A percentile compares a stretch with the other conserved stretches of the same genome.
Conservation (phyloP, 2,888 invertebrate species). For the Neoaliturus tenellus region DNA sequence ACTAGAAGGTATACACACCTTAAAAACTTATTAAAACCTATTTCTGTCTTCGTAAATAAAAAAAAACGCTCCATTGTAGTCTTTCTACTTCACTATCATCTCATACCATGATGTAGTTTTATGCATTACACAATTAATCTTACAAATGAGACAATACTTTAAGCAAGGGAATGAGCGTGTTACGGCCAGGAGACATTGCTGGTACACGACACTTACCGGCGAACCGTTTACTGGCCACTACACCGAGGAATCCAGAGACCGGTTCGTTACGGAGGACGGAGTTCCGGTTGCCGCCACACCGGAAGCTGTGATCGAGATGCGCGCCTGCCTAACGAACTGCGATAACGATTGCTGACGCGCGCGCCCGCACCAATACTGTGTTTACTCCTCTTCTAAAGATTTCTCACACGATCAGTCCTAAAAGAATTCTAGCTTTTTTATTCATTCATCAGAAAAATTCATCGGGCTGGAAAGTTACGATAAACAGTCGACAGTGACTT, state of each 20-base stretch:
- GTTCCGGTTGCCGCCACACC: slow-evolving; percentile 32
- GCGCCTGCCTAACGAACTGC: slow-evolving; percentile 19
- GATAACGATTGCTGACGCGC: slow-evolving; percentile 25
- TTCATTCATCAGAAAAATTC: neutral
- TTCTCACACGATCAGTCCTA: neutral
- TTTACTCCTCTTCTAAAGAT: neutral
- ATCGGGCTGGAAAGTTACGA: neutral
- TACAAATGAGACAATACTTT: too few species aligned
- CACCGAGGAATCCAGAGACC: neutral
- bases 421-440: neutral
- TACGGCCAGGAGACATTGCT: too few species aligned
- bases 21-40: too few species aligned
- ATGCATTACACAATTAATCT: too few species aligned
- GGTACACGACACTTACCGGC: neutral
- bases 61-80: too few species aligned
- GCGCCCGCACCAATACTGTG: neutral
- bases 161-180: too few species aligned
- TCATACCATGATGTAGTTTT: too few species aligned
- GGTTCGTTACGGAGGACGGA: slow-evolving; percentile 1
- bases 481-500: too few species aligned
- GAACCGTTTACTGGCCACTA: neutral
- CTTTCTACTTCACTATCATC: too few species aligned
- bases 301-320: slow-evolving; percentile 16
- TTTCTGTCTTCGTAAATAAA: too few species aligned
- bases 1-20: too few species aligned